phyloP scores from a whole-genome alignment of 2,113 vertebrate genomes.

The Callaeas wilsoni region DNA sequence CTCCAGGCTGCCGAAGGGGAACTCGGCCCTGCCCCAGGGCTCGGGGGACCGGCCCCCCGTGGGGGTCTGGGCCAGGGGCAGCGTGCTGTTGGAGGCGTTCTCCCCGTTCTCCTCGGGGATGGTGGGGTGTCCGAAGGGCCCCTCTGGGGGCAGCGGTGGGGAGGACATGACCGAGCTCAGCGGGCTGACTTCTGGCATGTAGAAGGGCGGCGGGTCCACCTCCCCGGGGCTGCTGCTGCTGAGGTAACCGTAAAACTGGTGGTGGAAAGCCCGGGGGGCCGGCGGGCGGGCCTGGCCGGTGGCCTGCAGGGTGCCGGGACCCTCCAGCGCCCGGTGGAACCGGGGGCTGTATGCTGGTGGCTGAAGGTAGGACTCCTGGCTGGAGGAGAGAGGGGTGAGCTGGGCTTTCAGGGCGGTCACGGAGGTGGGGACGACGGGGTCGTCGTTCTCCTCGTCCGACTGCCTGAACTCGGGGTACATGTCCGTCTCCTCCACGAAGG shows the following conservation, averaged over 20 bases:
- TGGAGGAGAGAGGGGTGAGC: constrained; percentile 94
- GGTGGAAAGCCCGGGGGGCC: constrained; percentile 89
- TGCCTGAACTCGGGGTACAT: constrained; percentile 99
- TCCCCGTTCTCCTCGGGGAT: constrained; percentile 94
- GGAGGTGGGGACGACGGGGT: constrained; percentile 85
- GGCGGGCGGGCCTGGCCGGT: constrained; percentile 89
- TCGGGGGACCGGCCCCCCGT: constrained; percentile 91
- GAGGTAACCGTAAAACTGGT: constrained; percentile 95
- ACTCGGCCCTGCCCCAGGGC: constrained; percentile 90
- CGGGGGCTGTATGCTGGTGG: constrained; percentile 98
- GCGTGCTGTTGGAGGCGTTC: constrained; percentile 89
- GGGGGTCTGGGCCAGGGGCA: constrained; percentile 93
- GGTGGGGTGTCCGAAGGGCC: constrained; percentile 90
- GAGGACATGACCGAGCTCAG: constrained; percentile 96
- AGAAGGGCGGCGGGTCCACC: constrained; percentile 94
- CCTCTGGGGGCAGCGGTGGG: constrained; percentile 85
- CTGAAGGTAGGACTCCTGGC: constrained; percentile 97
- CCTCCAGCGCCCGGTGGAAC: constrained; percentile 90
- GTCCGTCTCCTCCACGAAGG: constrained; percentile 97
- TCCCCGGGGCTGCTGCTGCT: constrained; percentile 89
- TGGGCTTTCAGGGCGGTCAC: constrained; percentile 92
- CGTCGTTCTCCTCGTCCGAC: constrained; percentile 97
- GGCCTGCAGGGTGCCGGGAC: constrained; percentile 86
- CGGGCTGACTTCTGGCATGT: constrained; percentile 97
- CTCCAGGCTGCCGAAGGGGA: constrained; percentile 89